phyloP scores from a whole-genome alignment of 2,888 invertebrate species.

The Diarsia mendica region DNA sequence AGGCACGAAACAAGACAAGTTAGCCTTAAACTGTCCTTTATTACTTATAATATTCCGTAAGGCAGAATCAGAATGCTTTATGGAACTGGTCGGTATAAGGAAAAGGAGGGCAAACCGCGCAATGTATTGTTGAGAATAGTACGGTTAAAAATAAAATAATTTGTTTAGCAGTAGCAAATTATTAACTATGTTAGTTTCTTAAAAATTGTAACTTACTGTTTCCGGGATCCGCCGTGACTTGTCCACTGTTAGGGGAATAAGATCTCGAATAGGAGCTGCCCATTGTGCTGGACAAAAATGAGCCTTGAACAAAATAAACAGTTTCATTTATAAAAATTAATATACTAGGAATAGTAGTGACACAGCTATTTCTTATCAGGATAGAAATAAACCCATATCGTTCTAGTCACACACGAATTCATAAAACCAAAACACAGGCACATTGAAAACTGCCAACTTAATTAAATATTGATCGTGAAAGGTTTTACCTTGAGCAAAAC shows the following conservation, averaged over 20 bases:
- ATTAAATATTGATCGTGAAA: constrained; percentile 64
- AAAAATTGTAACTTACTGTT: constrained; percentile 75
- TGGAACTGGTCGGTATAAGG: background rate
- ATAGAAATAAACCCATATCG: background rate
- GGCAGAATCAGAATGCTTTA: background rate
- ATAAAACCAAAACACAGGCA: constrained; percentile 11
- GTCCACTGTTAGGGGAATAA: constrained; percentile 83
- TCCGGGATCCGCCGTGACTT: constrained; percentile 64
- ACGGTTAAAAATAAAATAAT: background rate
- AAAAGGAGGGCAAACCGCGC: background rate
- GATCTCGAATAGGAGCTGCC: constrained; percentile 86
- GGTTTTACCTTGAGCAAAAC: constrained; percentile 83
- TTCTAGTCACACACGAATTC: background rate
- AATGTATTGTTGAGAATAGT: background rate
- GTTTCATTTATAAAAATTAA: constrained; percentile 12
- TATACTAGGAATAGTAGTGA: background rate
- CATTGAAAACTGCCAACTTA: background rate
- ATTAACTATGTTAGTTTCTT: background rate
- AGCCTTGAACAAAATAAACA: constrained; percentile 44
- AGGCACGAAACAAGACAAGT: no score
- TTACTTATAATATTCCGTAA: accelerated
- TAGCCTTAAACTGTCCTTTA: no score
- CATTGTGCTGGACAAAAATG: constrained; percentile 74
- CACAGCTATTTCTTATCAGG: constrained; percentile 15
- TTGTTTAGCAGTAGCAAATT: background rate